Conservation (phyloP, 2,888 invertebrate genomes). For the Oeneis ivallda region DNA sequence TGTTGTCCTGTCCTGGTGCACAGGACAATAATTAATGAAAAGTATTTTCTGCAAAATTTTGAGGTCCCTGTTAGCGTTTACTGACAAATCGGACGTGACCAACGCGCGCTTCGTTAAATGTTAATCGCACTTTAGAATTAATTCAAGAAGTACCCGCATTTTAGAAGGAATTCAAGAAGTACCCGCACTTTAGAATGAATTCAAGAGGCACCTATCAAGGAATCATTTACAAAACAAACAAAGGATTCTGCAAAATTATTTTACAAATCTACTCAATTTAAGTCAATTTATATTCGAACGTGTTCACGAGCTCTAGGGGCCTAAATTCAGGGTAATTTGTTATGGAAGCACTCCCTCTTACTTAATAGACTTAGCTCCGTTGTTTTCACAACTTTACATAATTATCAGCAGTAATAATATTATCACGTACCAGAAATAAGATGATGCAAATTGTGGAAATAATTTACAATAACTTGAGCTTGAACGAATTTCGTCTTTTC, state of each 20-base stretch:
- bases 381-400: slow-evolving; percentile 28
- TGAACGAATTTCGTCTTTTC: background rate
- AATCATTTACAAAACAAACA: too few species aligned
- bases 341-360: slow-evolving; percentile 26
- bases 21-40: too few species aligned
- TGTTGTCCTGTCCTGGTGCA: too few species aligned
- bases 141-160: too few species aligned
- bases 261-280: slow-evolving; percentile 26
- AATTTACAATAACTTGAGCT: background rate
- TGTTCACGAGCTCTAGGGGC: slow-evolving; percentile 18
- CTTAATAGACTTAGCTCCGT: slow-evolving; percentile 21
- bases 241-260: background rate
- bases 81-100: too few species aligned
- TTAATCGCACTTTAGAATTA: too few species aligned
- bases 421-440: slow-evolving; percentile 22
- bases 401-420: slow-evolving; percentile 18
- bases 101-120: too few species aligned
- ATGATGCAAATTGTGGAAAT: slow-evolving; percentile 17
- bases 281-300: slow-evolving; percentile 32
- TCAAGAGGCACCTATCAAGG: too few species aligned
- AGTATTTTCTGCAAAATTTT: too few species aligned
- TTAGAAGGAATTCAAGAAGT: too few species aligned
- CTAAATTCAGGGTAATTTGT: slow-evolving; percentile 28
- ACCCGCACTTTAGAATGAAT: too few species aligned
- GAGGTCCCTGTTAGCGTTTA: too few species aligned